Evolutionary conservation across 1,140 invertebrate genomes (phyloP).

Genomic region (Trichogramma pretiosum): DNA sequence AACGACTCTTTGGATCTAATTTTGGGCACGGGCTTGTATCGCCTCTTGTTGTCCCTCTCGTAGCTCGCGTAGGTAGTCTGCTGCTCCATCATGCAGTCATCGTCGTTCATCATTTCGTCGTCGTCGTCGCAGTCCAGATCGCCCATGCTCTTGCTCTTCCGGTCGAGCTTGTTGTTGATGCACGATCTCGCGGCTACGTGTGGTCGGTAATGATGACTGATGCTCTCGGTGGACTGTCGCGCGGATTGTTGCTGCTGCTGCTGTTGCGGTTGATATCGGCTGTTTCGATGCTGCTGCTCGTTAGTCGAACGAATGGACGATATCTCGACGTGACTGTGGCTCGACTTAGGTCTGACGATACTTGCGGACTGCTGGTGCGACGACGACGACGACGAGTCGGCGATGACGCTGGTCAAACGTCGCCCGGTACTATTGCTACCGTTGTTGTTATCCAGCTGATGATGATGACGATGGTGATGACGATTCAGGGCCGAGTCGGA

Average conservation of each 20-base stretch:
- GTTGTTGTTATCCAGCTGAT: too few species aligned
- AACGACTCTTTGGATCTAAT: slow-evolving; percentile 22
- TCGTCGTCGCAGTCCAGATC: slow-evolving; percentile 14
- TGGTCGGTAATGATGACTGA: too few species aligned
- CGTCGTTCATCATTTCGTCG: slow-evolving; percentile 1
- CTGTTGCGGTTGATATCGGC: neutral
- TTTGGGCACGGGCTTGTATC: slow-evolving; percentile 16
- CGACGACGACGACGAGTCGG: too few species aligned
- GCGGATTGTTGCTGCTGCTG: neutral
- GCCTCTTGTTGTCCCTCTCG: neutral
- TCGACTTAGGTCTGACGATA: too few species aligned
- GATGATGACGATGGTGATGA: slow-evolving; percentile 7
- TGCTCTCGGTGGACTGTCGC: too few species aligned
- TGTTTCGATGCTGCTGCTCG: neutral
- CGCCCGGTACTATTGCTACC: too few species aligned
- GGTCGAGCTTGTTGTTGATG: slow-evolving; percentile 13
- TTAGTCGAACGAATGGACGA: slow-evolving; percentile 1
- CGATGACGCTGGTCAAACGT: too few species aligned
- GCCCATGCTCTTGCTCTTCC: slow-evolving; percentile 12
- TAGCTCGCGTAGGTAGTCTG: neutral
- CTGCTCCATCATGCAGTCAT: too few species aligned
- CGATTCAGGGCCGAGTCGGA: slow-evolving; percentile 27
- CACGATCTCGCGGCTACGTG: too few species aligned
- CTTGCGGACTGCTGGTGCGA: too few species aligned
- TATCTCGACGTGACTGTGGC: neutral